Base-by-base conservation (phyloP, 2,113 vertebrate species). In the Cryptoleucopteryx plumbea region DNA sequence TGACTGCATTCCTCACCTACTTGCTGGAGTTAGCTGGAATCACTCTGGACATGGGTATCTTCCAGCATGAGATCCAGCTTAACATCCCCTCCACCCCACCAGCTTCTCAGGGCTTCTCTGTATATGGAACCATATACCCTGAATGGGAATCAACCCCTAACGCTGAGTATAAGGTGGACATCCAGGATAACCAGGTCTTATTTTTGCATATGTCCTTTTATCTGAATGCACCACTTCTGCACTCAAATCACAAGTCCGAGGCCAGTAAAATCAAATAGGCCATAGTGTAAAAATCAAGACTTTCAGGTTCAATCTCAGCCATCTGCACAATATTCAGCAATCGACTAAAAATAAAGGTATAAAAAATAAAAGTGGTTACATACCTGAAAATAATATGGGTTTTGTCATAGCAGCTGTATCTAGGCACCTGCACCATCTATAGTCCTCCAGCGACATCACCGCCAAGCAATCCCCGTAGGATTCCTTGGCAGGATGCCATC, bases 21-120 rank as follows among this genome's bases (percentile, higher is more conserved):
- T 58, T 56, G 47, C 81, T 75, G 78, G 23, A 75, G 40, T 68
- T 84, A 70, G 80, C 88, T 82, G 81, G 70, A 93, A 75, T 72
- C 42, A 52, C 63, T 67, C 68, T 82, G 81, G 56, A 59, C 18
- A 29, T 18, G 8, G 32, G 78, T 84, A 68, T 52, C 81, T 91
- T 85, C 91, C 78, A 94, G 48, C 18, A 36, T 2, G 6, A 56
- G 48, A 85, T 82, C 53, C 78, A 62, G 10, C 1, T 85, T 27
- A 68, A 85, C 61, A n/a, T 25, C 10, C 68, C 18, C 40, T 78
- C 52, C 52, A 67, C 26, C 16, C 32, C 48, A 75, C 17, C 59
- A 42, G 0, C 55, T 73, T 85, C 72, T 65, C 84, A 66, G 36
- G 40, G 36, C 17, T 82, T 68, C 50, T 55, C 15, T 3, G 2